A percentile compares a stretch with the other conserved stretches of the same genome.
Evolutionary conservation across 2,888 invertebrate genomes (phyloP).

Genomic region (Melanophora roralis): DNA sequence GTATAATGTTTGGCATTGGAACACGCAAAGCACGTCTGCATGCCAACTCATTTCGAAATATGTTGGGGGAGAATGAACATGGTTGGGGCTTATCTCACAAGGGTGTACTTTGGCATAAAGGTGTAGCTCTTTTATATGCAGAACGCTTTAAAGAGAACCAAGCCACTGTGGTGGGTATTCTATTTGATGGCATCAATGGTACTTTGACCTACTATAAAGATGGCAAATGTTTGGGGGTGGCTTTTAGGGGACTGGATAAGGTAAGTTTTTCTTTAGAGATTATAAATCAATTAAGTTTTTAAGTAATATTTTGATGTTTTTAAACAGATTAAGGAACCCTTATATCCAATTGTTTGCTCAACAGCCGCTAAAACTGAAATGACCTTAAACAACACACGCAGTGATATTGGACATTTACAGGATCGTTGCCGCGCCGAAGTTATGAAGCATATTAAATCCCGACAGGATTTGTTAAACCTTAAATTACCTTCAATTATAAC

Average conservation of each 20-base stretch:
- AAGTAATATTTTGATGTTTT: background rate
- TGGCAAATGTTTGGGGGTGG: constrained; percentile 83
- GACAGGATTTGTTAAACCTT: constrained; percentile 79
- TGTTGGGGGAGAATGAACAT: constrained; percentile 84
- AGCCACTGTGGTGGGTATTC: constrained; percentile 82
- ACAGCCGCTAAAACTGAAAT: constrained; percentile 87
- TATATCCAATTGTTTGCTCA: constrained; percentile 84
- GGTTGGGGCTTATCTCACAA: constrained; percentile 87
- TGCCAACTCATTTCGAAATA: constrained; percentile 83
- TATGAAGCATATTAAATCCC: constrained; percentile 78
- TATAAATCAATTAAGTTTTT: background rate
- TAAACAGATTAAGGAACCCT: constrained; percentile 79
- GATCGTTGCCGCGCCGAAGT: constrained; percentile 83
- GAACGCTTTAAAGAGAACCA: constrained; percentile 84
- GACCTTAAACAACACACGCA: constrained; percentile 80
- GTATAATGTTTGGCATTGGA: constrained; percentile 86
- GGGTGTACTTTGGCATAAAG: constrained; percentile 83
- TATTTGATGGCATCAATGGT: constrained; percentile 84
- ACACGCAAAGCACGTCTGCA: constrained; percentile 78
- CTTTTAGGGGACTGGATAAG: constrained; percentile 82
- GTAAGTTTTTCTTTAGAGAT: constrained; percentile 62
- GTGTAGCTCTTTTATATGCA: constrained; percentile 81
- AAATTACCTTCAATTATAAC: constrained; percentile 80
- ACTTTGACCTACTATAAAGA: constrained; percentile 85
- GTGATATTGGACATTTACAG: constrained; percentile 83